Evolutionary conservation across 2,888 invertebrate species (phyloP), one percentile per base, ranked within the genome.

Genomic region (Hemithea aestivaria): DNA sequence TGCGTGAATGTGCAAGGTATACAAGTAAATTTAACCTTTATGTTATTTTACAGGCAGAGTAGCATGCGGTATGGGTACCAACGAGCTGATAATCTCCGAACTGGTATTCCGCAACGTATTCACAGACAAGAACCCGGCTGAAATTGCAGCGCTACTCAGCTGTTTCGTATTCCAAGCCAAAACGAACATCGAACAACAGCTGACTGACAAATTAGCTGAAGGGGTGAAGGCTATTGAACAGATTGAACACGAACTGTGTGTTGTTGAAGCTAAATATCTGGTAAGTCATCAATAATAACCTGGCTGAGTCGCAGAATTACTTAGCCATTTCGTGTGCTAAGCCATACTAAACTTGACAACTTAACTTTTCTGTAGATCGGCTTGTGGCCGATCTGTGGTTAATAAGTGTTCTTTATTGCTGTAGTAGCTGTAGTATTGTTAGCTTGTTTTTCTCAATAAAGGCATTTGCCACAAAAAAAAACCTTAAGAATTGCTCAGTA

Each of bases 311-410:
- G 98, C 98, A 0, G 97, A 98, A 0, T 73, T 99, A 24, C 84
- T 99, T 24, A 99, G 98, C 0, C 93, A 95, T 33, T 89, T 98
- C 51, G 97, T 99, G 24, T 98, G 96, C 79, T 96, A 98, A 82
- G 94, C 94, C 35, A 93, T 93, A 66, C 91, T 90, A 0, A 89
- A 91, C 40, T 80, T 87, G 48, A n/a, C n/a, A n/a, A n/a, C n/a
- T n/a, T n/a, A n/a, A n/a, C n/a, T n/a, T n/a, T n/a, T n/a, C n/a
- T n/a, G n/a, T n/a, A n/a, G n/a, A n/a, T n/a, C n/a, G n/a, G n/a
- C n/a, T n/a, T n/a, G n/a, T n/a, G n/a, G n/a, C n/a, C n/a, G n/a
- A n/a, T n/a, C n/a, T n/a, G n/a, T n/a, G n/a, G n/a, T n/a, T n/a
- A n/a, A n/a, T n/a, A n/a, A n/a, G n/a, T n/a, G n/a, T n/a, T n/a